Percentiles rank a stretch among this genome's conserved stretches.
Evolutionary conservation across 2,888 invertebrate genomes (phyloP).

Genomic region (Sturmia bella): DNA sequence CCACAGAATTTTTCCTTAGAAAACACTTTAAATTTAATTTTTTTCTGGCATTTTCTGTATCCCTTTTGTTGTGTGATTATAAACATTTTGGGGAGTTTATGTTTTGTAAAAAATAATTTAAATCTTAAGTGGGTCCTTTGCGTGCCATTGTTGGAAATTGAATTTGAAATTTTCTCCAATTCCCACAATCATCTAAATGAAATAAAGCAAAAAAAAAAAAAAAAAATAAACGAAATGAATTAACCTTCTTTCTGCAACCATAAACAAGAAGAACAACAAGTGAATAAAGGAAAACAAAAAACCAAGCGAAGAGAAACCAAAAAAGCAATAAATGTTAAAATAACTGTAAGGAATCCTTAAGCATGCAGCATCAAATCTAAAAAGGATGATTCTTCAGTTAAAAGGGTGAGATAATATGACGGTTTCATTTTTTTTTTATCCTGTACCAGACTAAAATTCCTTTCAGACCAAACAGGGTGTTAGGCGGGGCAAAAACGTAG

Average conservation of each 20-base stretch:
- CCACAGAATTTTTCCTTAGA: constrained; percentile 28
- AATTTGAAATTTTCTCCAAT: constrained; percentile 75
- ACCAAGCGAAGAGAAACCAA: constrained; percentile 31
- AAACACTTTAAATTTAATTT: constrained; percentile 36
- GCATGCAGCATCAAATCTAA: constrained; percentile 2
- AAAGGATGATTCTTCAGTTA: constrained; percentile 2
- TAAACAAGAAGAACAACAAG: constrained; percentile 53
- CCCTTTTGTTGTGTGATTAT: constrained; percentile 2
- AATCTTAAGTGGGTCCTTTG: constrained; percentile 72
- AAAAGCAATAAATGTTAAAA: constrained; percentile 62
- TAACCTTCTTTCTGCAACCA: constrained; percentile 52
- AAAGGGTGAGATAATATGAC: neutral
- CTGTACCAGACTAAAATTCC: neutral
- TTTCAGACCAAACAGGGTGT: constrained; percentile 20
- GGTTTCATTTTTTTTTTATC: neutral
- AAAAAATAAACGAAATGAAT: constrained; percentile 15
- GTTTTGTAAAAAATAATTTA: constrained; percentile 15
- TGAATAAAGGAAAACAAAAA: constrained; percentile 28
- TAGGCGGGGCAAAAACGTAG: neutral
- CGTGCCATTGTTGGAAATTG: constrained; percentile 75
- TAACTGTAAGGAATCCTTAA: constrained; percentile 37
- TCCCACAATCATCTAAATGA: constrained; percentile 54
- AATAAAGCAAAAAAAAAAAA: constrained; percentile 23
- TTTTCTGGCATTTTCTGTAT: neutral
- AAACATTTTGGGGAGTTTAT: constrained; percentile 22